A percentile compares a stretch with the other conserved stretches of the same genome.
Evolutionary conservation across 2,113 vertebrate genomes (phyloP).

Genomic region (Mionectes macconnelli): DNA sequence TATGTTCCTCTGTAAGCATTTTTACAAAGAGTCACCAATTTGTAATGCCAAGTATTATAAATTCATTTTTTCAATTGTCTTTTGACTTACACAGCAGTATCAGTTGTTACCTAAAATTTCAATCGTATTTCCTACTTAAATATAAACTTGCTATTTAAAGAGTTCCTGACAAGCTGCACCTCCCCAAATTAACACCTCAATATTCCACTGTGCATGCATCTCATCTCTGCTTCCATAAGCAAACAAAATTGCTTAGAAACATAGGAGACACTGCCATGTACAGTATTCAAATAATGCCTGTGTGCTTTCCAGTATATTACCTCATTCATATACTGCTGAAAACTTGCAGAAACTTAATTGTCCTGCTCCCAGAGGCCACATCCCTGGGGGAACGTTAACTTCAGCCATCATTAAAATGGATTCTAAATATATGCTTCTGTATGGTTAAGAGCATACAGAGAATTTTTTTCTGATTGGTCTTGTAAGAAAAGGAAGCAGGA

Average conservation of each 20-base stretch:
- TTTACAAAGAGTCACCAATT: background rate
- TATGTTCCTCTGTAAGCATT: background rate
- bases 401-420: slow-evolving; percentile 19
- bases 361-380: background rate
- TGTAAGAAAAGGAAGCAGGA: background rate
- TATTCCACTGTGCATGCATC: background rate
- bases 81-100: background rate
- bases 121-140: background rate
- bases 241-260: slow-evolving; percentile 32
- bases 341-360: slow-evolving; percentile 16
- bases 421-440: background rate
- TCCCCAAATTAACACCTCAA: background rate
- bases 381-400: background rate
- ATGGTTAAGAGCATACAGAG: background rate
- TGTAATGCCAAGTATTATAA: background rate
- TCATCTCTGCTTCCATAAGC: background rate
- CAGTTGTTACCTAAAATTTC: background rate
- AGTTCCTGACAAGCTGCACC: background rate
- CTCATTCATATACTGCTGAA: slow-evolving; percentile 3
- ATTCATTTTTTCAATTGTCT: background rate
- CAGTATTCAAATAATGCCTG: background rate
- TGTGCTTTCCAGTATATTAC: background rate
- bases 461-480: background rate
- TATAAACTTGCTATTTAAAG: background rate
- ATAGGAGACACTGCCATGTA: background rate